Evolutionary conservation across 1,140 invertebrate species (phyloP), one percentile per base, ranked within the genome.

Genomic region (Lucilia cuprina): DNA sequence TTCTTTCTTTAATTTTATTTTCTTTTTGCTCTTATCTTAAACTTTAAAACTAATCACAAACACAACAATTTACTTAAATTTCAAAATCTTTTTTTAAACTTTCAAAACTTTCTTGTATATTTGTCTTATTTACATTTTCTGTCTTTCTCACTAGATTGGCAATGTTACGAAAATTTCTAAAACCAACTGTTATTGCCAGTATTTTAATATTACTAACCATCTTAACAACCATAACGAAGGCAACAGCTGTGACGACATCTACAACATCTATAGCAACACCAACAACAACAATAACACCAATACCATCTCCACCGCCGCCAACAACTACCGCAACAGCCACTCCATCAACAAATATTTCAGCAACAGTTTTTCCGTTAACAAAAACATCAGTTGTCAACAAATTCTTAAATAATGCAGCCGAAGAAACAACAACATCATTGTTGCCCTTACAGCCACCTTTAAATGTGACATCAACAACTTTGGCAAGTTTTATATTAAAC

Each of bases 131-230:
- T 88, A 30, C 25, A 30, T 30, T 87, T 87, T 83, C 86, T 30
- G 60, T 85, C 30, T 47, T 55, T 50, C 41, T 83, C 60, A 70
- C 25, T 82, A 87, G 86, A 85, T 83, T 85, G 86, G 86, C 85
- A 85, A 90, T 90, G 89, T 85, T 84, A 83, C 75, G 82, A 77
- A 84, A 84, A 86, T 80, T 87, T 86, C 84, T 85, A 86, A 86
- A 86, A 80, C 83, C 83, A 84, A 83, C 87, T 85, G 86, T 90
- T 85, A 84, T 88, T 84, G 85, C 85, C 85, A 65, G 86, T 84
- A 88, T 86, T 86, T 84, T 89, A 84, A 74, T 89, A 82, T 84
- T 84, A 77, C 47, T 84, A 83, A 84, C 84, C 83, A 88, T 85
- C 85, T 86, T 85, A 84, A 80, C 47, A 80, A 49, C n/a, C 7